Base-by-base conservation (phyloP, 2,888 invertebrate species). In the Drosophila affinis region DNA sequence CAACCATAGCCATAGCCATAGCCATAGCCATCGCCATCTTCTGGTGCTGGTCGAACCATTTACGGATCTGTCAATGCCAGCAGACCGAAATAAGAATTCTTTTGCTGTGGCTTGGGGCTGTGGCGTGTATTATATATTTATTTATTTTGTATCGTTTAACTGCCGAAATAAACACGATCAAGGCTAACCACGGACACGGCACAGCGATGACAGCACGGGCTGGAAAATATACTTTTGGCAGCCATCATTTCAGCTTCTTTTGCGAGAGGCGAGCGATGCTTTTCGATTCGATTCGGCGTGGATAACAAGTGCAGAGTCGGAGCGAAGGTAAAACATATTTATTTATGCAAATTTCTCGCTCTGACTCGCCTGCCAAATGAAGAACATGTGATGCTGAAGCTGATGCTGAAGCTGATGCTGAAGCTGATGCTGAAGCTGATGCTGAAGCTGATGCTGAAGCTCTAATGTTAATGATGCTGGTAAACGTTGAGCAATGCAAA, bases 101-200 rank as follows among this genome's bases (percentile, higher is more conserved):
- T 87, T 65, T 53, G 62, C 56, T 56, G 32, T 29, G 69, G 14
- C 78, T 77, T 67, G 27, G 27, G 27, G 9, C 32, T 45, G 32
- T 27, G 24, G 12, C 29, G 44, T 32, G 69, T 57, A 39, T 69
- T 75, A 70, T 79, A 78, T 70, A 72, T 75, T 78, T 79, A 72
- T 82, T 75, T 81, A 75, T 74, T 76, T 79, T 69, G 81, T 75
- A 65, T 76, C 59, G 75, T 70, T 75, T 71, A 79, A 76, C 79
- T 69, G 78, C 85, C 87, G 81, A 86, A 88, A 88, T 80, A 87
- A 88, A 84, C 76, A 87, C 78, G 85, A 81, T 81, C 85, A 88
- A 85, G 88, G 84, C 79, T 73, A 87, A 77, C 72, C 57, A 71
- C 71, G 72, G 69, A 60, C 55, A 32, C 46, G 62, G 21, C 21